phyloP scores from a whole-genome alignment of 2,113 vertebrate genomes.

The Barbus barbus region DNA sequence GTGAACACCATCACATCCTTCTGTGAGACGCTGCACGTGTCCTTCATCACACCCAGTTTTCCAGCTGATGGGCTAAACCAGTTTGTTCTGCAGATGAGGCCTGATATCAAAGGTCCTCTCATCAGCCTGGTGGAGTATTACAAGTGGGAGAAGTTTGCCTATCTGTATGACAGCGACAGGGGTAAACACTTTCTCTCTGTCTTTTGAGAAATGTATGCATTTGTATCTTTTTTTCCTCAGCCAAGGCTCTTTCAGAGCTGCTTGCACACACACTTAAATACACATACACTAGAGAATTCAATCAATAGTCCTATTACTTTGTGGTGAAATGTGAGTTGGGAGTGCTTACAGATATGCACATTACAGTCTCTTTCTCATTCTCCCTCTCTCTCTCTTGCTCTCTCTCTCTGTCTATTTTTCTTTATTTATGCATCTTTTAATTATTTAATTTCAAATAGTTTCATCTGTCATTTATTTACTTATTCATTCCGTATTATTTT shows the following conservation, averaged over 20 bases:
- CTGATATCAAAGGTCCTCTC: conserved; percentile 94
- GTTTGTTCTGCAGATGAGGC: conserved; percentile 97
- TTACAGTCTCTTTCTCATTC: conserved; percentile 8
- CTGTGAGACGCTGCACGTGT: conserved; percentile 95
- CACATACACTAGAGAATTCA: conserved; percentile 23
- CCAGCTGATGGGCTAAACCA: conserved; percentile 95
- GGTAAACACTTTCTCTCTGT: conserved; percentile 72
- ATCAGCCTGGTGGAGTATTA: conserved; percentile 97
- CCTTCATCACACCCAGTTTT: conserved; percentile 97
- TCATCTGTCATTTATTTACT: background rate
- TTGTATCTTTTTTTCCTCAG: background rate
- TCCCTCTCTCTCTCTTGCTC: background rate
- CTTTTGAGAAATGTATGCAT: background rate
- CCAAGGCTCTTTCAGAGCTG: background rate
- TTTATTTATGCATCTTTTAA: conserved; percentile 30
- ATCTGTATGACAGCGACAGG: conserved; percentile 95
- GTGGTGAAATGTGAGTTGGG: conserved; percentile 25
- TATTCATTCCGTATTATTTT: background rate
- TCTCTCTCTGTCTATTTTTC: background rate
- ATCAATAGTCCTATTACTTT: conserved; percentile 49
- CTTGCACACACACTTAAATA: conserved; percentile 31
- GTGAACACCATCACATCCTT: conserved; percentile 99
- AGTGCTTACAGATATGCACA: conserved; percentile 38
- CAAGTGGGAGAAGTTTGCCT: conserved; percentile 97
- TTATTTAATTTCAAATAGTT: conserved; percentile 15